Evolutionary conservation across 2,797 vertebrate species (phyloP).

Genomic region (Notamacropus eugenii): DNA sequence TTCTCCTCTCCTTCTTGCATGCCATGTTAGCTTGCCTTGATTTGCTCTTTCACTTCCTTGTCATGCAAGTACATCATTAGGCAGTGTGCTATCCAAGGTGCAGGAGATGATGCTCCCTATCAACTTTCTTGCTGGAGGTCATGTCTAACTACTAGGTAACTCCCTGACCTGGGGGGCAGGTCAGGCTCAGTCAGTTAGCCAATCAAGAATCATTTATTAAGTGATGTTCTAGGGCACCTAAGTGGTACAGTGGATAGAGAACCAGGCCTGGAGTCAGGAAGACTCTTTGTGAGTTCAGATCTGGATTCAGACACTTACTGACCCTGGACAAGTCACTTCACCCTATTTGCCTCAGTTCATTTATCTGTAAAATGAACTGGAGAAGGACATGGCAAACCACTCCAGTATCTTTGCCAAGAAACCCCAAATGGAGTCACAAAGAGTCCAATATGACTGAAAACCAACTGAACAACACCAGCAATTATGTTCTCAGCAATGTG

Average conservation of each 20-base stretch:
- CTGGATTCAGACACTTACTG: neutral
- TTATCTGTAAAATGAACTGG: neutral
- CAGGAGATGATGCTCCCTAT: neutral
- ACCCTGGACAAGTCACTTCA: neutral
- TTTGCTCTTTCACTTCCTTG: neutral
- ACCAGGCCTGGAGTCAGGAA: neutral
- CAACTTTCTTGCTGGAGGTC: neutral
- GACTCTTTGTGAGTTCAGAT: neutral
- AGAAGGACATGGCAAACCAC: neutral
- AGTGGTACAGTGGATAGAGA: neutral
- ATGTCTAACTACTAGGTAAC: neutral
- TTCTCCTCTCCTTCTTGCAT: neutral
- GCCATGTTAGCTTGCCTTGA: neutral
- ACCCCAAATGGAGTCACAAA: neutral
- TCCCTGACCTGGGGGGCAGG: neutral
- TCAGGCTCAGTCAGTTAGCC: neutral
- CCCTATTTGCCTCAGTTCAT: neutral
- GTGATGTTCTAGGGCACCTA: neutral
- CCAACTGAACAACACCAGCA: neutral
- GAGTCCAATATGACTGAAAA: neutral
- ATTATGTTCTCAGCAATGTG: neutral
- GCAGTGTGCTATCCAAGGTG: neutral
- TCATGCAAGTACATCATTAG: neutral
- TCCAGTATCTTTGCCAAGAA: neutral
- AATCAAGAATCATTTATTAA: neutral